Evolutionary conservation across 1,140 invertebrate genomes (phyloP).

Genomic region (Drosophila mayri): DNA sequence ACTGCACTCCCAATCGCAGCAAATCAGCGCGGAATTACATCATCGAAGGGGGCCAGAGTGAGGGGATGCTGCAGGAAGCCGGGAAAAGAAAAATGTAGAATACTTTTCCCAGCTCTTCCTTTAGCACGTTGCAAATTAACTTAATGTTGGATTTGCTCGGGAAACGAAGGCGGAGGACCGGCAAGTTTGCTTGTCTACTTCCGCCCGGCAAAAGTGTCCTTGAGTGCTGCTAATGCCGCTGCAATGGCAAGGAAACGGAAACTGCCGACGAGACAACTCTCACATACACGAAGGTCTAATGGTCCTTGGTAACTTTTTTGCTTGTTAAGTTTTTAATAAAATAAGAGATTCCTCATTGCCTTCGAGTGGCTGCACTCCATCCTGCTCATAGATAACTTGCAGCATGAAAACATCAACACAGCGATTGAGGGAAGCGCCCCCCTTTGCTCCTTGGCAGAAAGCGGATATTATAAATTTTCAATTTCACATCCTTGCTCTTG

Average conservation of each 20-base stretch:
- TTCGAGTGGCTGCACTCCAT: constrained; percentile 43
- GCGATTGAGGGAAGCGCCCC: constrained; percentile 60
- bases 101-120: constrained; percentile 22
- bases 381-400: constrained; percentile 68
- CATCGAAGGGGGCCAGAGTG: constrained; percentile 54
- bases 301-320: constrained; percentile 67
- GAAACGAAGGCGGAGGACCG: background rate
- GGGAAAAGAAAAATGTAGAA: constrained; percentile 22
- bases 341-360: constrained; percentile 63
- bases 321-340: constrained; percentile 75
- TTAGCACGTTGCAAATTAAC: constrained; percentile 79
- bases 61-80: background rate
- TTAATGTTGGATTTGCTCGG: constrained; percentile 68
- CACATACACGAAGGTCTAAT: constrained; percentile 64
- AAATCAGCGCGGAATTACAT: constrained; percentile 74
- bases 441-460: background rate
- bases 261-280: constrained; percentile 72
- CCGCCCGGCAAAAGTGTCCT: constrained; percentile 76
- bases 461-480: constrained; percentile 82
- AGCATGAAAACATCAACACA: constrained; percentile 75
- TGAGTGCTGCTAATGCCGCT: constrained; percentile 77
- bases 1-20: constrained; percentile 72
- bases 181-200: constrained; percentile 77
- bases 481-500: constrained; percentile 60
- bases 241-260: constrained; percentile 59